These are phyloP conservation scores for Oryzias woworae DNA, from an alignment of 2,113 vertebrate species.

Conservation along the genomic window DNA sequence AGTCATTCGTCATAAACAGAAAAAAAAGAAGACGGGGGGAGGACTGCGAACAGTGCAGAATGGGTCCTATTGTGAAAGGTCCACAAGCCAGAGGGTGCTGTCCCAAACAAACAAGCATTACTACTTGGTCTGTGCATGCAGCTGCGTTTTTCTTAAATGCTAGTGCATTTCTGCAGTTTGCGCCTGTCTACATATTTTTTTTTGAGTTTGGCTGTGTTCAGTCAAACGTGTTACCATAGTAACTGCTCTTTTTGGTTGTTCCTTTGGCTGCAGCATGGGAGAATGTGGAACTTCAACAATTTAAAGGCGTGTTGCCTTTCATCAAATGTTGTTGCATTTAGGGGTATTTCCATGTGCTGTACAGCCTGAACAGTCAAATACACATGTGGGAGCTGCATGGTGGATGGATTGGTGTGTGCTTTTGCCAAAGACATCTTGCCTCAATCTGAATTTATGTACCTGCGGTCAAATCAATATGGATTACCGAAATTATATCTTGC, in stretches of 20 bases:
- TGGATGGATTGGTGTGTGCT: background rate
- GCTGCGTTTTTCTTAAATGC: constrained; percentile 39
- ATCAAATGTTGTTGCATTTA: constrained; percentile 22
- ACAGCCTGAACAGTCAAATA: background rate
- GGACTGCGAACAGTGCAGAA: constrained; percentile 56
- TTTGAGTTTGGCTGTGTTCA: constrained; percentile 15
- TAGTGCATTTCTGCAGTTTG: constrained; percentile 16
- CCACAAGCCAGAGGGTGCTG: constrained; percentile 57
- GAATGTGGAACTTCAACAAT: constrained; percentile 33
- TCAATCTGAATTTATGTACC: constrained; percentile 46
- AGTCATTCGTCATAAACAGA: constrained; percentile 55
- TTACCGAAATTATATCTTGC: constrained; percentile 58
- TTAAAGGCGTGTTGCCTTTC: constrained; percentile 38
- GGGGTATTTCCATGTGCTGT: constrained; percentile 38
- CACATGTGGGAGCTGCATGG: background rate
- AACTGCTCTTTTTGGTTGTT: constrained; percentile 54
- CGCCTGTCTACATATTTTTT: constrained; percentile 4
- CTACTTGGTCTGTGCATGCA: constrained; percentile 44
- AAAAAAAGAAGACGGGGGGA: constrained; percentile 17
- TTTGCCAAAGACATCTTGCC: constrained; percentile 24
- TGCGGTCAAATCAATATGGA: constrained; percentile 50
- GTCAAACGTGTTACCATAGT: constrained; percentile 45
- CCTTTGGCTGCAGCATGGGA: constrained; percentile 41
- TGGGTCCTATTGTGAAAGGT: constrained; percentile 63
- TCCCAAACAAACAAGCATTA: constrained; percentile 51